phyloP scores from a whole-genome alignment of 2,888 invertebrate genomes.

The Agrotis puta region DNA sequence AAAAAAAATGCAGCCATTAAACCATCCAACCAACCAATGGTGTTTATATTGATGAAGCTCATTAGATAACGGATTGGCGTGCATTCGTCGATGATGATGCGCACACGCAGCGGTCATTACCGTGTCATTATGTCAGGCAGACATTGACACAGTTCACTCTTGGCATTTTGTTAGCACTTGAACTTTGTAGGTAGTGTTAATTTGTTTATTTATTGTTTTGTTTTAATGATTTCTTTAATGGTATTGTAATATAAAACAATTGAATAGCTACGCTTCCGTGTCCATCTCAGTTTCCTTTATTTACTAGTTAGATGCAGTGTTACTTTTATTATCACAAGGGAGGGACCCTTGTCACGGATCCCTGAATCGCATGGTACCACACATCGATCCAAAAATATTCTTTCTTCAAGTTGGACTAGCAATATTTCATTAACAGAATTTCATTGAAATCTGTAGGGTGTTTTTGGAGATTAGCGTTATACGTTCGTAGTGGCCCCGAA shows the following conservation, averaged over 20 bases:
- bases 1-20: not conserved
- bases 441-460: too few species aligned
- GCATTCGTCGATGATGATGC: slow-evolving; percentile 56
- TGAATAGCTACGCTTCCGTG: not conserved
- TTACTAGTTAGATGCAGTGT: too few species aligned
- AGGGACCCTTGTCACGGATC: too few species aligned
- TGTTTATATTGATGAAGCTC: slow-evolving; percentile 10
- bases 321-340: too few species aligned
- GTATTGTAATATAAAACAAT: not conserved
- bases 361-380: too few species aligned
- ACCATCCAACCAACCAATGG: not conserved
- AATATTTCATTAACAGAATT: too few species aligned
- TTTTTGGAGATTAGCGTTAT: too few species aligned
- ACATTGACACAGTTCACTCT: slow-evolving; percentile 59
- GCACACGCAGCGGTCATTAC: slow-evolving; percentile 61
- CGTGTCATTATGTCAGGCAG: slow-evolving; percentile 38
- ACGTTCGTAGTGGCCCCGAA: too few species aligned
- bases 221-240: not conserved
- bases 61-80: slow-evolving; percentile 44
- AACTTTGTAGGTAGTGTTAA: slow-evolving; percentile 42
- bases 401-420: too few species aligned
- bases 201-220: slow-evolving; percentile 31
- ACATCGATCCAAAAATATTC: too few species aligned
- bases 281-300: not conserved
- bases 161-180: slow-evolving; percentile 24